Evolutionary conservation across 2,888 invertebrate species (phyloP), one percentile per base, ranked within the genome.

Genomic region (Drosophila paranaensis): DNA sequence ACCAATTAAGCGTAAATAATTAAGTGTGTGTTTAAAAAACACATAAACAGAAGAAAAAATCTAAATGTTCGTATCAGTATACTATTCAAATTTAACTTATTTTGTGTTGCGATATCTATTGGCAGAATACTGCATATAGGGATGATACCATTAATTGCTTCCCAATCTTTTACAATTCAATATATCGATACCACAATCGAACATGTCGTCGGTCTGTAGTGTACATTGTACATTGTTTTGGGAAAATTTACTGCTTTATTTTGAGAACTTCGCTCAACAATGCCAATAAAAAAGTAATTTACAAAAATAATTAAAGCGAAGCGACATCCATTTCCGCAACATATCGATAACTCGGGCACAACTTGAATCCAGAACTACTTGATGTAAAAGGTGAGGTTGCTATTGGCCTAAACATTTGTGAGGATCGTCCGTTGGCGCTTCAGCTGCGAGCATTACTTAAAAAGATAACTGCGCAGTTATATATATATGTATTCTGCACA

Each of bases 391-490:
- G n/a, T 71, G 10, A 60, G 56, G 58, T 50, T 39, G 1, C 6
- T 40, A 60, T 60, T 48, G 30, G n/a, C 11, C 14, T 39, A 10
- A 35, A 46, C 6, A 56, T 60, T 53, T 60, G n/a, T 51, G 60
- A 65, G 57, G 64, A 72, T 61, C 77, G 45, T 40, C 30, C 10
- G 46, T 20, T 45, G 64, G 62, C 58, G 65, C 45, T 71, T 61
- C 74, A 71, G 51, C 56, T 64, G 70, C 53, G 46, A 54, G 58
- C 46, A 40, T 40, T 33, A 14, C 39, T 56, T 55, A 58, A 39
- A 30, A 30, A 60, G 62, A 66, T 69, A 67, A 79, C 60, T 79
- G 77, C 79, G 79, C 74, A 79, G 68, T 79, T 74, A 55, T 58
- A 57, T 53, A 57, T 53, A 63, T 60, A 65, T 57, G 40, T 61